These are phyloP conservation scores for Probosciger aterrimus DNA, from an alignment of 2,113 vertebrate genomes.

Conservation along the genomic window DNA sequence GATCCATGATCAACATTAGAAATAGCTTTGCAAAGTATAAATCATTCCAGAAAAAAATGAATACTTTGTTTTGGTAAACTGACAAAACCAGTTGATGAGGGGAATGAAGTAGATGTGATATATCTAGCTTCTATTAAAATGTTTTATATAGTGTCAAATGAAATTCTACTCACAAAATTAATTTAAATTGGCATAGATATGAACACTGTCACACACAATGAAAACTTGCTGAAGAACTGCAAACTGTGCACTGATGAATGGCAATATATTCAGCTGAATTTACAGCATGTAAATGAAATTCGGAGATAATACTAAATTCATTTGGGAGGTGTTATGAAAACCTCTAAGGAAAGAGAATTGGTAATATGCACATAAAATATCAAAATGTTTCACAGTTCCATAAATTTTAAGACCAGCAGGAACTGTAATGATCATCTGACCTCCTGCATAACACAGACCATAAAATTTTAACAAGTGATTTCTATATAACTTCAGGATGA, in stretches of 20 bases:
- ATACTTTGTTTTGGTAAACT: conserved; percentile 12
- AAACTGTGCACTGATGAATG: conserved; percentile 27
- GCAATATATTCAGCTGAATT: conserved; percentile 29
- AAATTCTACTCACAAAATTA: conserved; percentile 41
- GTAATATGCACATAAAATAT: conserved; percentile 27
- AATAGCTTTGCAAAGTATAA: conserved; percentile 1
- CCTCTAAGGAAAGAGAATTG: conserved; percentile 22
- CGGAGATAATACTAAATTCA: conserved; percentile 21
- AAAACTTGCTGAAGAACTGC: conserved; percentile 48
- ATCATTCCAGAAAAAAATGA: conserved; percentile 15
- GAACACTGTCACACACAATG: conserved; percentile 42
- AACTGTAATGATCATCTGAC: conserved; percentile 7
- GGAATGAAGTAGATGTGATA: not conserved
- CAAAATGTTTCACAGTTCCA: not conserved
- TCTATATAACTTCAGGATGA: not conserved
- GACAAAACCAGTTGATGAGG: conserved; percentile 1
- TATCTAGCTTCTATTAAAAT: conserved; percentile 25
- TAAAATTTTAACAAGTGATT: conserved; percentile 39
- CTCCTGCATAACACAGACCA: not conserved
- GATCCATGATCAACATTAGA: not conserved
- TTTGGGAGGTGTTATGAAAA: conserved; percentile 50
- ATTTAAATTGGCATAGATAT: conserved; percentile 46
- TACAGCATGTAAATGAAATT: conserved; percentile 38
- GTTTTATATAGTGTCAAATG: conserved; percentile 36
- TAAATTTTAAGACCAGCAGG: conserved; percentile 28